These are phyloP conservation scores for Cryptoprocta ferox DNA, from an alignment of 2,797 vertebrate genomes.

Conservation along the genomic window DNA sequence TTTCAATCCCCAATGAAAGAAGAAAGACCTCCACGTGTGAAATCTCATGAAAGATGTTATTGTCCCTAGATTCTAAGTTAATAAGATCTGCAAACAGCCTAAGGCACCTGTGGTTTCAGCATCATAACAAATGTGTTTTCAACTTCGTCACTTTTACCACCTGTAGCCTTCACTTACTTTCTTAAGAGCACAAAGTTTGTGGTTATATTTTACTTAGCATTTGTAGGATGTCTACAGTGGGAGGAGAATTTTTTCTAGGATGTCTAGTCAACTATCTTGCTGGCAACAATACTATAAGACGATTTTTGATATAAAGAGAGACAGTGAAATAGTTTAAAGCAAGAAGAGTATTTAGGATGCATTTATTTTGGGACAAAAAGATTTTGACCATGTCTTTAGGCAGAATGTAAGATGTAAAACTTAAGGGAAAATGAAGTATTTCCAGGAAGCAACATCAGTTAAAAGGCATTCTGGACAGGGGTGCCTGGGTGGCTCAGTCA, in stretches of 20 bases:
- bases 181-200: not conserved
- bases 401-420: not conserved
- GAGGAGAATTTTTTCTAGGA: not conserved
- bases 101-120: not conserved
- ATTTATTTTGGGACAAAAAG: not conserved
- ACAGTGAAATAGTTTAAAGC: not conserved
- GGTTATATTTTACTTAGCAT: not conserved
- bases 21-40: not conserved
- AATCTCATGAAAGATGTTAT: not conserved
- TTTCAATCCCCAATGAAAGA: not conserved
- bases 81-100: not conserved
- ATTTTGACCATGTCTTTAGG: not conserved
- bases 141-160: not conserved
- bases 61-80: constrained; percentile 14
- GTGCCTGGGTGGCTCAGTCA: too few species aligned
- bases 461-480: not conserved
- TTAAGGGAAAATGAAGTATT: not conserved
- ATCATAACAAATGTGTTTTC: not conserved
- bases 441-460: not conserved
- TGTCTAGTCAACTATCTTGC: not conserved
- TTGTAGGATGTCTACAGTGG: not conserved
- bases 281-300: not conserved
- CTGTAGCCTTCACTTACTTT: not conserved
- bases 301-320: not conserved
- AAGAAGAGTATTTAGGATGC: not conserved